These are phyloP conservation scores for Tenodera sinensis DNA, from an alignment of 2,888 invertebrate species.

Conservation along the genomic window DNA sequence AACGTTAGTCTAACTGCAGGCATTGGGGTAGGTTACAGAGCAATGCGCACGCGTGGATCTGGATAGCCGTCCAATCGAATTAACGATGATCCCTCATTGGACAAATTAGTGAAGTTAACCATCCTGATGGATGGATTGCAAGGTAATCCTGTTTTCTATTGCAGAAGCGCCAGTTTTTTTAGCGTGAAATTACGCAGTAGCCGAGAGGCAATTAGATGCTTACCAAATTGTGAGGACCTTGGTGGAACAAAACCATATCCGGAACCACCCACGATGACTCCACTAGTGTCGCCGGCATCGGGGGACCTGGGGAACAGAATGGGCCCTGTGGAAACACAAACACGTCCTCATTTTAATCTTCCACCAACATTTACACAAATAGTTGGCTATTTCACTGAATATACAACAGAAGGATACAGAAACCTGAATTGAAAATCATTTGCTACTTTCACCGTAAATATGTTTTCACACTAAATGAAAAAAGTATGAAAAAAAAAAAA, in stretches of 20 bases:
- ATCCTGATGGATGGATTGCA: not conserved
- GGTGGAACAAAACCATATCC: constrained; percentile 84
- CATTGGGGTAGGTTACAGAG: too few relatives aligned
- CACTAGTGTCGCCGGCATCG: constrained; percentile 65
- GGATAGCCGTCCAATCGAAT: not conserved
- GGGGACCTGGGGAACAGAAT: constrained; percentile 74
- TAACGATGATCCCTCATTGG: not conserved
- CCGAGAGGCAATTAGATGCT: not conserved
- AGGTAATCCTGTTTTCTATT: not conserved
- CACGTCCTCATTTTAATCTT: too few relatives aligned
- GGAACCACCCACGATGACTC: constrained; percentile 77
- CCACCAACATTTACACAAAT: too few relatives aligned
- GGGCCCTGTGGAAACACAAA: constrained; percentile 58
- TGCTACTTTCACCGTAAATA: too few relatives aligned
- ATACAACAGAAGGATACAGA: too few relatives aligned
- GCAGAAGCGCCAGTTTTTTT: not conserved
- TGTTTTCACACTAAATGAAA: too few relatives aligned
- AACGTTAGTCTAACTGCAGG: too few relatives aligned
- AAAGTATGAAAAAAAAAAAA: too few relatives aligned
- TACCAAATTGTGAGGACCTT: constrained; percentile 26
- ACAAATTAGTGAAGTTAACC: constrained; percentile 15
- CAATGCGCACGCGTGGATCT: not conserved
- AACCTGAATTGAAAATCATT: too few relatives aligned
- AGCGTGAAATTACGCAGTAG: not conserved
- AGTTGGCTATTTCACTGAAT: too few relatives aligned